phyloP scores from a whole-genome alignment of 92 coral and sea anemone genomes.

The Siderastrea radians region DNA sequence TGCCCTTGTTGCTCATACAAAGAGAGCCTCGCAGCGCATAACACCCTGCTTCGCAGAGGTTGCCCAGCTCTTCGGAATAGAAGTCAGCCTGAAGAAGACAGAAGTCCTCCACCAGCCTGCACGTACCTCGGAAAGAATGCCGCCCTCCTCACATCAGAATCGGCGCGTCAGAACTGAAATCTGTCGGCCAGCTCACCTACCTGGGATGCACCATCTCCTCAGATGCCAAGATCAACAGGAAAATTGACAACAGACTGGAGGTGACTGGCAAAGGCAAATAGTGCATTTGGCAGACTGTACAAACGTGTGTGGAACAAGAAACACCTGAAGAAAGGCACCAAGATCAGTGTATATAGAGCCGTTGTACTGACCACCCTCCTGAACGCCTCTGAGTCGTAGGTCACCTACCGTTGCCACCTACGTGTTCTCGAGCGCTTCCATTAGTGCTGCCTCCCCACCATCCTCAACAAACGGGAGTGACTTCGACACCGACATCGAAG shows the following conservation, averaged over 20 bases:
- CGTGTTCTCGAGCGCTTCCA: no score
- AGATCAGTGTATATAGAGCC: no score
- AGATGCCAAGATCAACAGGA: slow-evolving; percentile 16
- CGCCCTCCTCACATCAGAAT: slow-evolving; percentile 17
- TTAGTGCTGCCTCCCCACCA: slow-evolving; percentile 39
- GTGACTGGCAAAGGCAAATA: slow-evolving; percentile 15
- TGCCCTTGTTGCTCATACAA: slow-evolving; percentile 43
- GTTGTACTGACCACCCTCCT: no score
- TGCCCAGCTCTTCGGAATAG: slow-evolving; percentile 19
- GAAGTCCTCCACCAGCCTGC: slow-evolving; percentile 46
- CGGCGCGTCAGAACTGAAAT: slow-evolving; percentile 4
- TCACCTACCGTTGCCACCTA: no score
- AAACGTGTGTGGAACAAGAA: slow-evolving; percentile 17
- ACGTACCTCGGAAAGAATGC: slow-evolving; percentile 20
- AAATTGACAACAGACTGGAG: background rate
- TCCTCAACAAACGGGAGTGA: slow-evolving; percentile 60
- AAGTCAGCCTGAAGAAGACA: slow-evolving; percentile 39
- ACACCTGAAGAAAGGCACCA: no score
- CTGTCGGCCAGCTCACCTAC: slow-evolving; percentile 20
- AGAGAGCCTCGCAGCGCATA: slow-evolving; percentile 26
- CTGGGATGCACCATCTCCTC: slow-evolving; percentile 36
- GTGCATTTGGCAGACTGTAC: slow-evolving; percentile 50
- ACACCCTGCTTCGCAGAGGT: slow-evolving; percentile 52
- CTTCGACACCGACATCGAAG: slow-evolving; percentile 57
- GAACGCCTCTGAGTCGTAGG: no score